Evolutionary conservation across 2,797 vertebrate species (phyloP), one percentile per base, ranked within the genome.

Genomic region (Pantherophis vulpinus): DNA sequence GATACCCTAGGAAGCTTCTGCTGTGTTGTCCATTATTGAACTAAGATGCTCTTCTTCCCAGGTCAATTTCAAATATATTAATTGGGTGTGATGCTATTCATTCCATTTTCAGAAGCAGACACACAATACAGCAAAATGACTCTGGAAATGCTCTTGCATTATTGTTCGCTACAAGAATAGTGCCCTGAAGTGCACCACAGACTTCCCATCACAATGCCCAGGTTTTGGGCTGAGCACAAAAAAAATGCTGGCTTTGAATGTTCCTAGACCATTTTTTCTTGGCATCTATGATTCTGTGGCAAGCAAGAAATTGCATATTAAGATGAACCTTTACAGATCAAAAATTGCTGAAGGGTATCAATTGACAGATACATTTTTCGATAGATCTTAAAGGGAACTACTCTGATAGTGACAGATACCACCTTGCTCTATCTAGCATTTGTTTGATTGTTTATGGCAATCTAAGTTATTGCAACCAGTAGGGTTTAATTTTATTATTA

Each of bases 41-140:
- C 87, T 51, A 29, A 87, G 87, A 91, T 83, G 23, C 93, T 95
- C 92, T 89, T 61, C 47, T 86, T 56, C 93, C 88, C 74, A 7
- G 5, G 90, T 63, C 86, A 25, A 91, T 63, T 91, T 55, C 90
- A 42, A 60, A n/a, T 9, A 0, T 2, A 11, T 94, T 93, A 92
- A 89, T 91, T 61, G 56, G 1, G 37, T 18, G 14, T 60, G 47
- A 54, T 92, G 91, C 92, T 95, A 61, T 94, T 92, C 96, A 94
- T 93, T 37, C 89, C 86, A 54, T 1, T 90, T 86, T 59, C 60
- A 86, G 51, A 79, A 94, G 42, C 0, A 0, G 60, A 13, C 61
- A 86, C 90, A 37, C 74, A 91, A 56, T 32, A 74, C 2, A 74
- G 16, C 70, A 59, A 91, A 91, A 89, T 23, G 61, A 14, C 42